Percentiles rank a stretch among this genome's conserved stretches.
phyloP scores from a whole-genome alignment of 1,140 invertebrate species.

The Streblospio benedicti region DNA sequence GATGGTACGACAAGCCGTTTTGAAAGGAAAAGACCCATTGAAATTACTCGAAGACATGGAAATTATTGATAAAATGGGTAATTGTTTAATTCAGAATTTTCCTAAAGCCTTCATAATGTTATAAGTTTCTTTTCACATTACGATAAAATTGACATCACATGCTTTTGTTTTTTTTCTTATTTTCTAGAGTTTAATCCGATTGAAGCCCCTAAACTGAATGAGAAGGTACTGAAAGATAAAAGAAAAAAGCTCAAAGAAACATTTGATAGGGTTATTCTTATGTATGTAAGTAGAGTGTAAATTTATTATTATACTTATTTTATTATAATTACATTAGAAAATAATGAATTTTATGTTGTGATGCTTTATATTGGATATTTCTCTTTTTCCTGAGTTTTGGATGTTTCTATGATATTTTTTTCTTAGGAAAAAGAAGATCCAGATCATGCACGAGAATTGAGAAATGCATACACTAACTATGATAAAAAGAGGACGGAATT shows the following conservation, averaged over 20 bases:
- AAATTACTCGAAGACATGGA: constrained; percentile 91
- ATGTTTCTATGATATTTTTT: too few species aligned
- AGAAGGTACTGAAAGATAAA: constrained; percentile 90
- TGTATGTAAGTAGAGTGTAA: constrained; percentile 77
- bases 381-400: neutral
- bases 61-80: constrained; percentile 96
- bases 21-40: constrained; percentile 94
- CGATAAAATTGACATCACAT: neutral
- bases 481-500: constrained; percentile 70
- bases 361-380: constrained; percentile 1
- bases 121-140: constrained; percentile 1
- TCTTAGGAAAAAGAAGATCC: constrained; percentile 88
- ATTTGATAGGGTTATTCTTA: constrained; percentile 81
- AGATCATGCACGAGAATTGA: constrained; percentile 83
- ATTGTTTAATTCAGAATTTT: constrained; percentile 17
- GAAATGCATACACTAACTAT: constrained; percentile 83
- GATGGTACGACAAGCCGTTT: constrained; percentile 87
- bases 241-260: constrained; percentile 91
- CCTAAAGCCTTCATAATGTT: too few species aligned
- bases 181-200: constrained; percentile 82
- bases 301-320: neutral
- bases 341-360: neutral
- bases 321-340: neutral
- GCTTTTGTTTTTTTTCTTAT: neutral
- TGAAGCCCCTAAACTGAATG: constrained; percentile 84